Conservation (phyloP, 2,113 vertebrate species). For the Tricholaema leucomelas region DNA sequence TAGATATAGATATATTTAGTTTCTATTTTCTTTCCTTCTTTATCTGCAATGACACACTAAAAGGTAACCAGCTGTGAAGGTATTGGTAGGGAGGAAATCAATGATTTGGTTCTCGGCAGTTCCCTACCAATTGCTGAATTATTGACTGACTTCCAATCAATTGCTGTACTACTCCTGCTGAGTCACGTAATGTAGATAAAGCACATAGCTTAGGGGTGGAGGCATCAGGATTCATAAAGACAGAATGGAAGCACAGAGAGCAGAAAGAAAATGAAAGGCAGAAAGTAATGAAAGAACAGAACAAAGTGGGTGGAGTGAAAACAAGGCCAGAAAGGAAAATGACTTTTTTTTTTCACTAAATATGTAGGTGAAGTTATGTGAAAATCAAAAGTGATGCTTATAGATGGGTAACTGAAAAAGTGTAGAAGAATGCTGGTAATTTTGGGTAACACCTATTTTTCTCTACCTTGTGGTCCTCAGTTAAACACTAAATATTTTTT, state of each 20-base stretch:
- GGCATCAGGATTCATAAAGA: background rate
- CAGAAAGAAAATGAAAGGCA: background rate
- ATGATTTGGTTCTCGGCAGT: conserved; percentile 32
- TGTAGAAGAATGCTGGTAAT: background rate
- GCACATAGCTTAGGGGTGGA: background rate
- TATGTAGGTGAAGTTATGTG: background rate
- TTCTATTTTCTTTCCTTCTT: background rate
- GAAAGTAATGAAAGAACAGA: background rate
- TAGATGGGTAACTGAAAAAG: background rate
- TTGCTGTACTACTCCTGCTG: background rate
- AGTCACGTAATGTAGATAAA: background rate
- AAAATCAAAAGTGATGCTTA: background rate
- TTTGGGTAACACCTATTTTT: background rate
- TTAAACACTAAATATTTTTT: background rate
- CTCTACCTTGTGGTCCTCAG: background rate
- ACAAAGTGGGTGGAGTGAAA: background rate
- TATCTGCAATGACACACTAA: background rate
- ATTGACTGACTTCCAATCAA: conserved; percentile 37
- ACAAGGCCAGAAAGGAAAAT: background rate
- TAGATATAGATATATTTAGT: background rate
- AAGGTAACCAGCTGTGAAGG: conserved; percentile 16
- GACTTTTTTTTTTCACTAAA: background rate
- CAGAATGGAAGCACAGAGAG: background rate
- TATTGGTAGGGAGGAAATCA: conserved; percentile 3
- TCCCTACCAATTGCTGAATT: conserved; percentile 9